Evolutionary conservation across 1,140 invertebrate species (phyloP), one percentile per base, ranked within the genome.

Genomic region (Drosophila sechellia): DNA sequence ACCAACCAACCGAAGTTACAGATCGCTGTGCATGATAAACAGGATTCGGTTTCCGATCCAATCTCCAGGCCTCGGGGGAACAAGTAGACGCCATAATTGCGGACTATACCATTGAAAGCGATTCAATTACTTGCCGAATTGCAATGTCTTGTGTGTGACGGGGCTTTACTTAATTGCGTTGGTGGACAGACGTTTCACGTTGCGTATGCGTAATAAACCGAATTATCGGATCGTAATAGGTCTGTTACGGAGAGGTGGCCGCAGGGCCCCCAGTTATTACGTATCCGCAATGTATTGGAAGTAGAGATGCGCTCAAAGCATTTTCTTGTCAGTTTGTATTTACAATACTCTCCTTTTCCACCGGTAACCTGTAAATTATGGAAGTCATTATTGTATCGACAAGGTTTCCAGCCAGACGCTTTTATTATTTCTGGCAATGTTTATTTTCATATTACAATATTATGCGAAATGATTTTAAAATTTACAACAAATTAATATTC

Each of bases 61-160:
- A 31, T 53, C 34, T 39, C 49, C 65, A 12, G 37, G 4, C 48
- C 12, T 22, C 12, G 3, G 42, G 42, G 66, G 50, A 70, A 70
- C 66, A 70, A 70, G 40, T 68, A 46, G 63, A 25, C 25, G 5
- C 17, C 34, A 46, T 39, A 25, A 70, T 48, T 70, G 63, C 34
- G 25, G 39, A n/a, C 37, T 42, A 43, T 10, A 15, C 17, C 20
- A 27, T 49, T 73, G 49, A 56, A n/a, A 53, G 68, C 42, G 58
- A 74, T 74, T 73, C 70, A 74, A 74, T 74, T 74, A 22, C 68
- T 49, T 49, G 49, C 31, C 68, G 61, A 73, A 73, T 63, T 63
- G 40, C 43, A 49, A 31, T 20, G 20, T 39, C 50, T 70, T 68
- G 63, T 66, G 39, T 39, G 25, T 22, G 12, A 2, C 15, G 37